A percentile compares a stretch with the other conserved stretches of the same genome.
Evolutionary conservation across 2,113 vertebrate species (phyloP).

Genomic region (Loxodonta africana): DNA sequence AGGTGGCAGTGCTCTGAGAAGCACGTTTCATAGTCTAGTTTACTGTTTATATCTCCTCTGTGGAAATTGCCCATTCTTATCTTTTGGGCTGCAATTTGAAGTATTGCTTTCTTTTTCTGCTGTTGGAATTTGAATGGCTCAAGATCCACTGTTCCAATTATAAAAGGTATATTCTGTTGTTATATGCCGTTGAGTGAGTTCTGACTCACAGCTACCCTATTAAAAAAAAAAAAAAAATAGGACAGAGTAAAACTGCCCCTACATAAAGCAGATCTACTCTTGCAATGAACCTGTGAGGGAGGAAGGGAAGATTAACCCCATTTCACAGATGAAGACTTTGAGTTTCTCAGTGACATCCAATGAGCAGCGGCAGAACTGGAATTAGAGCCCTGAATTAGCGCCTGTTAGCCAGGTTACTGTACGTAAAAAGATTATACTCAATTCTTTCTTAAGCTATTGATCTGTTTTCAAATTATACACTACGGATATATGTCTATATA

Average conservation of each 20-base stretch:
- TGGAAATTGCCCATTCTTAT: not conserved
- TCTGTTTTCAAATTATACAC: not conserved
- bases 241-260: too few relatives aligned
- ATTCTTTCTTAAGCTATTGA: not conserved
- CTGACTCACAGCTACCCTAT: too few relatives aligned
- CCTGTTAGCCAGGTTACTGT: not conserved
- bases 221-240: too few relatives aligned
- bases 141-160: not conserved
- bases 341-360: not conserved
- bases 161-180: not conserved
- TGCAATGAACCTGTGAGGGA: not conserved
- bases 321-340: not conserved
- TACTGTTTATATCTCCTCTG: not conserved
- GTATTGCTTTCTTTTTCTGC: not conserved
- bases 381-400: not conserved
- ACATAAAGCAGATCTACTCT: not conserved
- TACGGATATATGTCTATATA: not conserved
- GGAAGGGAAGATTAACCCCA: not conserved
- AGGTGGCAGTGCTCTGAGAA: not conserved
- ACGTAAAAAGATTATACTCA: not conserved
- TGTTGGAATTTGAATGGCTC: not conserved
- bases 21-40: not conserved
- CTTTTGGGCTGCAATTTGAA: not conserved
- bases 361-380: not conserved
- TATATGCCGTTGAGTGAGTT: too few relatives aligned